phyloP scores from a whole-genome alignment of 2,113 vertebrate species.

The Chamaetylas fuelleborni region DNA sequence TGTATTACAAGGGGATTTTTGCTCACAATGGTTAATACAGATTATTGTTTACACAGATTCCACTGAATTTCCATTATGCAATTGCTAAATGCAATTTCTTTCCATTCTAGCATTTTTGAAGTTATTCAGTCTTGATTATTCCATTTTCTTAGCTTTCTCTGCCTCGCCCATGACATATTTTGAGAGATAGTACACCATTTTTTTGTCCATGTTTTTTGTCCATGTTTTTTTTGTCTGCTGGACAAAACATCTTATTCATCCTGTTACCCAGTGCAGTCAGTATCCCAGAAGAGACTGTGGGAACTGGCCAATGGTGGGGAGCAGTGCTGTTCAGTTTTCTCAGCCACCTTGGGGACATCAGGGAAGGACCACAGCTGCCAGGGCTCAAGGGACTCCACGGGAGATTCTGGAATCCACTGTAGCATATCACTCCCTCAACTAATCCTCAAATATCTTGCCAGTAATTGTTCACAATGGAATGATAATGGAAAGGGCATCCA shows the following conservation, averaged over 20 bases:
- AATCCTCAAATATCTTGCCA: neutral
- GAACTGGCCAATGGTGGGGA: neutral
- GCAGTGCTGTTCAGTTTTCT: neutral
- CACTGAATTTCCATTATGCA: neutral
- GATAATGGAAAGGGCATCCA: neutral
- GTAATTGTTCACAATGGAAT: neutral
- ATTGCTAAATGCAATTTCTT: neutral
- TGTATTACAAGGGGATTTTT: neutral
- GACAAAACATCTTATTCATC: neutral
- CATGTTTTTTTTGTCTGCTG: neutral
- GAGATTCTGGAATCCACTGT: neutral
- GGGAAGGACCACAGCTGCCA: neutral
- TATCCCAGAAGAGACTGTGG: neutral
- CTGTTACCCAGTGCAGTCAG: neutral
- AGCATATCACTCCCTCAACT: neutral
- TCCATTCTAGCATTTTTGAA: neutral
- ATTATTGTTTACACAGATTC: neutral
- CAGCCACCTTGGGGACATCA: neutral
- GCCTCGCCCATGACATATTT: neutral
- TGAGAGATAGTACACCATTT: neutral
- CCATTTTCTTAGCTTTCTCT: neutral
- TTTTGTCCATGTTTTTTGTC: neutral
- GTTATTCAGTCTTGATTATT: neutral
- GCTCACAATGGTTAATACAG: neutral
- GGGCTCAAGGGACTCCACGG: neutral